phyloP scores from a whole-genome alignment of 92 coral and sea anemone genomes.

The Galaxea fascicularis region DNA sequence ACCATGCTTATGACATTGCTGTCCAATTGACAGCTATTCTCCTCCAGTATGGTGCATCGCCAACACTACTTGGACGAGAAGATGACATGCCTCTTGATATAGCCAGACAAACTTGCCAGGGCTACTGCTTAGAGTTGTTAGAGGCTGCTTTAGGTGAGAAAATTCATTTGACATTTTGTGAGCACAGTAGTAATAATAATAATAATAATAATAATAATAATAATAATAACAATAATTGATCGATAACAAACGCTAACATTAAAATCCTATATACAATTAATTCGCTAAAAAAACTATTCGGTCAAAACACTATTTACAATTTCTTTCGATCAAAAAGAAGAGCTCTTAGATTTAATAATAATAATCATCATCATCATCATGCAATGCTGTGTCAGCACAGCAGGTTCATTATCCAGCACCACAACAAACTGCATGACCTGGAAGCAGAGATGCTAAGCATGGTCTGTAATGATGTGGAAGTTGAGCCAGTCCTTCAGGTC shows the following conservation, averaged over 20 bases:
- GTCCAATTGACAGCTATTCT: constrained; percentile 75
- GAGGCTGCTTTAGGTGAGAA: constrained; percentile 81
- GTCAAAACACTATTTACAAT: too few relatives aligned
- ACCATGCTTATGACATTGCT: constrained; percentile 81
- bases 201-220: too few relatives aligned
- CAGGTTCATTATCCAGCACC: not conserved
- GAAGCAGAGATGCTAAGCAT: not conserved
- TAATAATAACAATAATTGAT: too few relatives aligned
- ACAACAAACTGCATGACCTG: too few relatives aligned
- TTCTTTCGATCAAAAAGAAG: too few relatives aligned
- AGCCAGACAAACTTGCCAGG: constrained; percentile 71
- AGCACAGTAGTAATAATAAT: too few relatives aligned
- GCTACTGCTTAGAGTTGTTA: constrained; percentile 75
- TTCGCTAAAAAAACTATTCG: too few relatives aligned
- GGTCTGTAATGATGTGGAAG: constrained; percentile 7
- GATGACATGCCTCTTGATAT: constrained; percentile 87
- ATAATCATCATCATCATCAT: too few relatives aligned
- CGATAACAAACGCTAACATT: too few relatives aligned
- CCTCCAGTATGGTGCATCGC: constrained; percentile 92
- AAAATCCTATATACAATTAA: too few relatives aligned
- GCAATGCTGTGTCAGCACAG: not conserved
- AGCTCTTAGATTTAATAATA: too few relatives aligned
- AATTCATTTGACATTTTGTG: not conserved
- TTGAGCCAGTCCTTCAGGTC: not conserved
- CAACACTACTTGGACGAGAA: constrained; percentile 79